phyloP scores from a whole-genome alignment of 2,888 invertebrate species.

The Agrypnus murinus region DNA sequence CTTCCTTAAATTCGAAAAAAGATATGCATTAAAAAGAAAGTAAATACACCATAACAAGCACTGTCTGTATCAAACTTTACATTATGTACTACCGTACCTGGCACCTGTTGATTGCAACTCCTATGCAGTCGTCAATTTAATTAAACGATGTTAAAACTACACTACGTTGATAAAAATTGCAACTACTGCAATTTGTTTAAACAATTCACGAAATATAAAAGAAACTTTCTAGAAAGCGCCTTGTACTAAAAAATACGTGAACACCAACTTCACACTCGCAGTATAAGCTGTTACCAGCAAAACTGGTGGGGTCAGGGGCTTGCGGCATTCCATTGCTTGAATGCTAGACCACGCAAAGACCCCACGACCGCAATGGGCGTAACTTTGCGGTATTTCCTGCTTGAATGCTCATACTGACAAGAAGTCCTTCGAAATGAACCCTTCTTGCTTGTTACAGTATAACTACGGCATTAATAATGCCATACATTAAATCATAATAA shows the following conservation, averaged over 20 bases:
- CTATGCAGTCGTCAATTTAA: constrained; percentile 28
- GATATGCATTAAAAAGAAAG: constrained; percentile 24
- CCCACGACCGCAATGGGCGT: constrained; percentile 36
- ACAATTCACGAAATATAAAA: constrained; percentile 24
- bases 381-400: constrained; percentile 43
- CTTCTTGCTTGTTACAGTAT: constrained; percentile 4
- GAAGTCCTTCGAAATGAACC: constrained; percentile 19
- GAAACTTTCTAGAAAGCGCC: constrained; percentile 50
- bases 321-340: constrained; percentile 61
- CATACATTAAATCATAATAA: constrained; percentile 9
- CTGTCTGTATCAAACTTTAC: constrained; percentile 29
- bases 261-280: constrained; percentile 37
- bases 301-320: constrained; percentile 63
- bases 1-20: constrained; percentile 79
- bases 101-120: constrained; percentile 50
- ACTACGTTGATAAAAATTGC: constrained; percentile 32
- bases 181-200: constrained; percentile 29
- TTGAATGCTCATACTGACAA: constrained; percentile 20
- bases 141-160: constrained; percentile 34
- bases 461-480: neutral
- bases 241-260: constrained; percentile 43
- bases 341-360: constrained; percentile 47
- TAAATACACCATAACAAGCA: constrained; percentile 19
- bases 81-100: constrained; percentile 44
- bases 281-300: constrained; percentile 40